Base-by-base conservation (phyloP, 2,888 invertebrate species). In the Polietes domitor region DNA sequence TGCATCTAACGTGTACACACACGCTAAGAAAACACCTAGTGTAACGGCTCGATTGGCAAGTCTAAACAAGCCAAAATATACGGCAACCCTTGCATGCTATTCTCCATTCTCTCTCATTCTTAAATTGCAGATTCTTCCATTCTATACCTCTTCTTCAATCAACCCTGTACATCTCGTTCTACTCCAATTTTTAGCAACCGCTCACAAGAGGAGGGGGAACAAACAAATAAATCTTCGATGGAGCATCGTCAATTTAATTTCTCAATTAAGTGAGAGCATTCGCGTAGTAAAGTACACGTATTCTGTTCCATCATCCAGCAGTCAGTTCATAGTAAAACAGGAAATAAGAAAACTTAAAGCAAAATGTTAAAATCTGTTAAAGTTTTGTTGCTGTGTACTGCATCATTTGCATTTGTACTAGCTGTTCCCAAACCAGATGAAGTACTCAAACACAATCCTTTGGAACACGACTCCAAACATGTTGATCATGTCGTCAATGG, bases 401-500 rank as follows among this genome's bases (percentile, higher is more conserved):
- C 63, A 17, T 77, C 76, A 17, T 21, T 68, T 6, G 43, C 80
- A 10, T 19, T 79, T n/a, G 85, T 83, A 24, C 90, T 92, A 68
- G 95, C 94, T 12, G 95, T 96, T 68, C 96, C 97, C 0, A 96
- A 95, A 89, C 95, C 95, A 15, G 96, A 96, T 65, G 87, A 87
- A 43, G 74, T 81, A 9, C 26, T 85, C 70, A 92, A 92, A 55
- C 94, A 95, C 84, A 93, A 95, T 81, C 92, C 95, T 19, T 92
- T 95, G 88, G 95, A 96, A 86, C 93, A 96, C 89, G 94, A 95
- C 87, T 93, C 97, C 5, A 96, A 96, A 85, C 95, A 96, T 86
- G 94, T 95, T 75, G 95, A 96, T 86, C 98, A 98, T 90, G 97
- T 91, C 15, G 89, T 89, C 0, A 95, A 96, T 86, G 96, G 95